Evolutionary conservation across 2,113 vertebrate genomes (phyloP).

Genomic region (Pithys albifrons): DNA sequence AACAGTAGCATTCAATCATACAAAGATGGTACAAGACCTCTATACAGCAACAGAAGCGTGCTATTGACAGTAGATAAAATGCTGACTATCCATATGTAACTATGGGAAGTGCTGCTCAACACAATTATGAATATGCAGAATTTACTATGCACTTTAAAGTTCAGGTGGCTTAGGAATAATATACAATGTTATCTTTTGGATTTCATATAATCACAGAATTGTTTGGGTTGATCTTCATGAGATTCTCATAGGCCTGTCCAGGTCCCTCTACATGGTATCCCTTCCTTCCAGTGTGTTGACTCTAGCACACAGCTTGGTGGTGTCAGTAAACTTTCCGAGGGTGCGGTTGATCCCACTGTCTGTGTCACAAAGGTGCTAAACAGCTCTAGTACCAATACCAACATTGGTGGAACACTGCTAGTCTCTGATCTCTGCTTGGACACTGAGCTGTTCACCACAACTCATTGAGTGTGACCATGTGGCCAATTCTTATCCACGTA

Average conservation of each 20-base stretch:
- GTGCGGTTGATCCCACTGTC: neutral
- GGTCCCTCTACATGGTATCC: neutral
- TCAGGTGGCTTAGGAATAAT: neutral
- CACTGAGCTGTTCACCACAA: neutral
- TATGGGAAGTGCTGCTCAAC: neutral
- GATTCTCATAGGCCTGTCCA: neutral
- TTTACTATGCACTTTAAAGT: neutral
- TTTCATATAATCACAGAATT: neutral
- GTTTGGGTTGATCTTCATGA: neutral
- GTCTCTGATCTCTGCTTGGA: neutral
- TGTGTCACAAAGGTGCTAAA: neutral
- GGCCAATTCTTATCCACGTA: neutral
- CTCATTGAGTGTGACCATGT: neutral
- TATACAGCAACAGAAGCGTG: neutral
- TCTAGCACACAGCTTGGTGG: neutral
- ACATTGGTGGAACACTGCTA: neutral
- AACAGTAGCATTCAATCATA: neutral
- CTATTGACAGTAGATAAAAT: neutral
- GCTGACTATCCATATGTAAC: neutral
- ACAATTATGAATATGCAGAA: neutral
- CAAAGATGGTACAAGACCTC: neutral
- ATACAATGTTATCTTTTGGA: neutral
- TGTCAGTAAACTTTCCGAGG: neutral
- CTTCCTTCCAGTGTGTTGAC: neutral
- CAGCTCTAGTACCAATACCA: neutral